Percentiles rank a stretch among this genome's conserved stretches.
phyloP scores from a whole-genome alignment of 1,140 invertebrate genomes.

The Drosophila oshimai region DNA sequence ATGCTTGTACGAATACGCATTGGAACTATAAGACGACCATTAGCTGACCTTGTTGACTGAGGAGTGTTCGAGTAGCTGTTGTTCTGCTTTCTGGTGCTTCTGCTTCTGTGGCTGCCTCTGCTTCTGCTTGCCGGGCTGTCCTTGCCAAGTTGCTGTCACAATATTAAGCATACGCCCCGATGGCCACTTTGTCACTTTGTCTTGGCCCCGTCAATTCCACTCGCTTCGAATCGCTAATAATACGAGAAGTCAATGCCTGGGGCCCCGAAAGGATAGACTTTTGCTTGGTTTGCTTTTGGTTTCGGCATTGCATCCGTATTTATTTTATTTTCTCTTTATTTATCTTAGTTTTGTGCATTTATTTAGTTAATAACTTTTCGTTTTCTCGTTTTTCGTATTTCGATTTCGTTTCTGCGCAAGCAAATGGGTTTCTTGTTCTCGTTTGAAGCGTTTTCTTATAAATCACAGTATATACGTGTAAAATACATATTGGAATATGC shows the following conservation, averaged over 20 bases:
- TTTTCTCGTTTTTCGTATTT: slow-evolving; percentile 6
- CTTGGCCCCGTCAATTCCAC: slow-evolving; percentile 27
- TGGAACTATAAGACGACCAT: slow-evolving; percentile 71
- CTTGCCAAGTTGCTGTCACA: slow-evolving; percentile 54
- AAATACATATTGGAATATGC: slow-evolving; percentile 68
- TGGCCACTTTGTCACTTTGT: slow-evolving; percentile 57
- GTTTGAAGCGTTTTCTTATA: slow-evolving; percentile 78
- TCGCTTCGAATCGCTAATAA: slow-evolving; percentile 47
- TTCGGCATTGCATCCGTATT: slow-evolving; percentile 64
- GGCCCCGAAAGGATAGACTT: slow-evolving; percentile 65
- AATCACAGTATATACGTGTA: slow-evolving; percentile 80
- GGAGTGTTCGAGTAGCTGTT: slow-evolving; percentile 7
- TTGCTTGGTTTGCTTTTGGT: slow-evolving; percentile 43
- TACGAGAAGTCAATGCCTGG: slow-evolving; percentile 21
- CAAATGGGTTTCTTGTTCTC: slow-evolving; percentile 49
- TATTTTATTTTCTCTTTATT: slow-evolving; percentile 38
- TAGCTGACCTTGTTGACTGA: slow-evolving; percentile 70
- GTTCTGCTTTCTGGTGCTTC: not conserved
- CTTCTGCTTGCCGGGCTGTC: slow-evolving; percentile 5
- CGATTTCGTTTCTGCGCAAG: slow-evolving; percentile 50
- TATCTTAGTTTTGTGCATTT: slow-evolving; percentile 66
- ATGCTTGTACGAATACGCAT: slow-evolving; percentile 61
- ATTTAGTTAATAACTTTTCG: slow-evolving; percentile 73
- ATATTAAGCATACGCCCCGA: slow-evolving; percentile 62
- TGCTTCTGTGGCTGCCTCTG: slow-evolving; percentile 2